Conservation (phyloP, 2,113 vertebrate species). For the Indicator indicator region DNA sequence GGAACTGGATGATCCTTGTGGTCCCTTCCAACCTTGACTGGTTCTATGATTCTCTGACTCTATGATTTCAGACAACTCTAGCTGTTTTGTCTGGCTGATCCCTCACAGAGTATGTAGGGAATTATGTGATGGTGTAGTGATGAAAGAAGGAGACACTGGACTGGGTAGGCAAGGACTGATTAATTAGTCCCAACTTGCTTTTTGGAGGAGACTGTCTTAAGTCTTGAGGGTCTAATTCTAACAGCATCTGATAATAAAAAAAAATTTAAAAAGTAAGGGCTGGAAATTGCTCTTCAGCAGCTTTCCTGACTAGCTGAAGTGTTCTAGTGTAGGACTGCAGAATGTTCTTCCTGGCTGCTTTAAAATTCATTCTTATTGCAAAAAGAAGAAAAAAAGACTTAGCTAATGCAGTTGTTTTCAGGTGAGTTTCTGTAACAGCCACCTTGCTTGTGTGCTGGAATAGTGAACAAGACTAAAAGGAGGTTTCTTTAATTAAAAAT, state of each 20-base stretch:
- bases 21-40: too few relatives aligned
- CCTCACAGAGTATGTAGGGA: neutral
- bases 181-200: constrained; percentile 14
- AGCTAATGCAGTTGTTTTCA: neutral
- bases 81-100: constrained; percentile 12
- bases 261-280: neutral
- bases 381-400: neutral
- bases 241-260: constrained; percentile 22
- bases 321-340: neutral
- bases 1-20: too few relatives aligned
- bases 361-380: neutral
- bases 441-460: neutral
- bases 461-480: neutral
- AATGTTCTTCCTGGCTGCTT: constrained; percentile 15
- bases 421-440: neutral
- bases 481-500: neutral
- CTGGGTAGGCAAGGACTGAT: neutral
- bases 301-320: neutral
- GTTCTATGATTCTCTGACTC: too few relatives aligned
- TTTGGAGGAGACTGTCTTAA: neutral
- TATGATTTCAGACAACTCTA: neutral
- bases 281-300: constrained; percentile 10
- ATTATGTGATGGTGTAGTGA: neutral
- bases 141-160: neutral
- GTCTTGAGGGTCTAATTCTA: constrained; percentile 40